A percentile compares a stretch with the other conserved stretches of the same genome.
These are phyloP conservation scores for Holcopasites calliopsidis DNA, from an alignment of 1,140 invertebrate species.

Conservation along the genomic window DNA sequence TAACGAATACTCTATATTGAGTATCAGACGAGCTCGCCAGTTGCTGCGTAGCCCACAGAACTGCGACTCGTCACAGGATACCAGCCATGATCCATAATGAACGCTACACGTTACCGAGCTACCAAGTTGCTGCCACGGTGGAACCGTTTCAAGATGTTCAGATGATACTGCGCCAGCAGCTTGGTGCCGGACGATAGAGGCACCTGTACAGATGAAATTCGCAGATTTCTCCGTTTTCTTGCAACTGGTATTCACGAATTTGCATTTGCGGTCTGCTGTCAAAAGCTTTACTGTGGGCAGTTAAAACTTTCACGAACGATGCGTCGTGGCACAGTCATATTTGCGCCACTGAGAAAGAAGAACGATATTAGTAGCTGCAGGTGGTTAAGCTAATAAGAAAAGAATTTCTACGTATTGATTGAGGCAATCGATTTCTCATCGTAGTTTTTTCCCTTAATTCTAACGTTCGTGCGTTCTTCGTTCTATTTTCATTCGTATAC, in stretches of 20 bases:
- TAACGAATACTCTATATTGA: background rate
- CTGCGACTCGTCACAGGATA: conserved; percentile 72
- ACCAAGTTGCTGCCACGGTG: conserved; percentile 63
- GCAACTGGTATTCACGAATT: conserved; percentile 60
- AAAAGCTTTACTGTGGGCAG: conserved; percentile 57
- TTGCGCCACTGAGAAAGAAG: conserved; percentile 44
- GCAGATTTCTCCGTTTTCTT: conserved; percentile 54
- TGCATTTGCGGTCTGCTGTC: conserved; percentile 53
- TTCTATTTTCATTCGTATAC: conserved; percentile 3
- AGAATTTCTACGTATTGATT: conserved; percentile 57
- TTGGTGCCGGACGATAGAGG: conserved; percentile 61
- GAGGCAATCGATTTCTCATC: conserved; percentile 55
- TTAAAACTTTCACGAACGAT: conserved; percentile 52
- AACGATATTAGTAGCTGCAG: conserved; percentile 39
- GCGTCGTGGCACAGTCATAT: conserved; percentile 41
- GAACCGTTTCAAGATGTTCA: conserved; percentile 63
- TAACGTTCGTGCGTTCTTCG: conserved; percentile 17
- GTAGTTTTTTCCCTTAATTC: conserved; percentile 23
- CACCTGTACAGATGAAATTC: conserved; percentile 71
- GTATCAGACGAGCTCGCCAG: conserved; percentile 44
- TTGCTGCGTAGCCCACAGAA: conserved; percentile 67
- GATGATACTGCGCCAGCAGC: conserved; percentile 64
- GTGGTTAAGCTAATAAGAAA: conserved; percentile 54
- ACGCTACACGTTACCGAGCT: conserved; percentile 57
- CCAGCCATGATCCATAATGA: conserved; percentile 78